Percentiles rank a stretch among this genome's conserved stretches.
Evolutionary conservation across 2,888 invertebrate species (phyloP).

Genomic region (Ptilodon capucinus): DNA sequence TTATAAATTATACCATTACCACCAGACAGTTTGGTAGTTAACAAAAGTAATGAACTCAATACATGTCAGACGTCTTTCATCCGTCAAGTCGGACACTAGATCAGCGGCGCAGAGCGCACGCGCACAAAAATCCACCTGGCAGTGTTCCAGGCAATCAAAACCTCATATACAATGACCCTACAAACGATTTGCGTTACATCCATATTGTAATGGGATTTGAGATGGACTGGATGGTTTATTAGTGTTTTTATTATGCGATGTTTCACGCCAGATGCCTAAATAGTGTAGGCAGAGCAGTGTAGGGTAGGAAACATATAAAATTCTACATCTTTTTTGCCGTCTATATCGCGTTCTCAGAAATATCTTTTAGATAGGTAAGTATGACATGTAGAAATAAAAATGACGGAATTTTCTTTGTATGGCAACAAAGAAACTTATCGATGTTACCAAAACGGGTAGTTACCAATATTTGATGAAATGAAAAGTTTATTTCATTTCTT

Average conservation of each 20-base stretch:
- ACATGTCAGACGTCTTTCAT: slow-evolving; percentile 9
- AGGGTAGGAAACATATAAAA: no score
- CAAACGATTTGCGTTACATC: slow-evolving; percentile 39
- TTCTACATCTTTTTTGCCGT: no score
- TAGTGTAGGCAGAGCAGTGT: neutral
- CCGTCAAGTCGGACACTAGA: slow-evolving; percentile 29
- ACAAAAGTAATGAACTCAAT: slow-evolving; percentile 1
- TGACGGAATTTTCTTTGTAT: no score
- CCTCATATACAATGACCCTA: slow-evolving; percentile 46
- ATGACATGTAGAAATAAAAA: no score
- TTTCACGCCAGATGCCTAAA: neutral
- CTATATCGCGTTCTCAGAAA: no score
- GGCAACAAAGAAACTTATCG: no score
- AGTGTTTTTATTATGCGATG: neutral
- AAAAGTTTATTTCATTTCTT: no score
- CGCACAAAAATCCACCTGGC: slow-evolving; percentile 41
- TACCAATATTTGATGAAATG: no score
- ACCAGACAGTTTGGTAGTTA: neutral
- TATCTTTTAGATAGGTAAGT: no score
- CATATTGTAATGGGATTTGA: slow-evolving; percentile 6
- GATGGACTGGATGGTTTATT: neutral
- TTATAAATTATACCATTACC: neutral
- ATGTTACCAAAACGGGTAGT: no score
- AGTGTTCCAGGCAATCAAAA: slow-evolving; percentile 66
- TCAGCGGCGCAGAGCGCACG: slow-evolving; percentile 9